Conservation (phyloP, 1,140 invertebrate species). For the Philaenus spumarius region DNA sequence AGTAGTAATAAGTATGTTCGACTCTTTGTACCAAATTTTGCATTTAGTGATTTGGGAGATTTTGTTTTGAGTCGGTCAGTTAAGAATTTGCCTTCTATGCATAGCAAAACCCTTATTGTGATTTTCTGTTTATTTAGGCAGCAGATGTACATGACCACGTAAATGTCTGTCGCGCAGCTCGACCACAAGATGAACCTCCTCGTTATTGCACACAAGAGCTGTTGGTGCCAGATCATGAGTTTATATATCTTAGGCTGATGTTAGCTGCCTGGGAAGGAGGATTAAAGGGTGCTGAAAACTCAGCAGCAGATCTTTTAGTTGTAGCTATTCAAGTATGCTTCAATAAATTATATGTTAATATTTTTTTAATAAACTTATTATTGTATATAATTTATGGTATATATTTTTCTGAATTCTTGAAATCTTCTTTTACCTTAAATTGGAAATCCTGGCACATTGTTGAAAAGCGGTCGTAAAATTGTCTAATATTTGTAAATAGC, state of each 20-base stretch:
- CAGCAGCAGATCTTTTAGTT: slow-evolving; percentile 64
- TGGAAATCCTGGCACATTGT: neutral
- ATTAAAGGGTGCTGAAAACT: slow-evolving; percentile 68
- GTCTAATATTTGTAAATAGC: too few species aligned
- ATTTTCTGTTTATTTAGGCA: neutral
- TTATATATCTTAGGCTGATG: slow-evolving; percentile 69
- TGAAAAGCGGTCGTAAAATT: neutral
- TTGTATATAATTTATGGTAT: neutral
- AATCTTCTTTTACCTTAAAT: slow-evolving; percentile 1
- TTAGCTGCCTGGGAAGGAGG: slow-evolving; percentile 76
- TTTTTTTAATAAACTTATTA: neutral
- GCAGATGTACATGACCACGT: slow-evolving; percentile 11
- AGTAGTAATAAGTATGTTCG: too few species aligned
- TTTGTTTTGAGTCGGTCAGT: too few species aligned
- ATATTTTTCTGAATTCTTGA: neutral
- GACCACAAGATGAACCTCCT: slow-evolving; percentile 43
- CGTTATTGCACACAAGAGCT: slow-evolving; percentile 56
- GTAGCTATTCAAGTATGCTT: slow-evolving; percentile 55
- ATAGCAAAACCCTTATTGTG: too few species aligned
- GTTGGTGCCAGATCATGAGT: slow-evolving; percentile 65
- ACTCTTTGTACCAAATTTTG: too few species aligned
- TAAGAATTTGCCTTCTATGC: too few species aligned
- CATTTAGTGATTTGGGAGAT: too few species aligned
- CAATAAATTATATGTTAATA: slow-evolving; percentile 10
- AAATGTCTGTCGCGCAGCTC: neutral